These are phyloP conservation scores for Barypeithes pellucidus DNA, from an alignment of 2,888 invertebrate genomes.

Conservation along the genomic window DNA sequence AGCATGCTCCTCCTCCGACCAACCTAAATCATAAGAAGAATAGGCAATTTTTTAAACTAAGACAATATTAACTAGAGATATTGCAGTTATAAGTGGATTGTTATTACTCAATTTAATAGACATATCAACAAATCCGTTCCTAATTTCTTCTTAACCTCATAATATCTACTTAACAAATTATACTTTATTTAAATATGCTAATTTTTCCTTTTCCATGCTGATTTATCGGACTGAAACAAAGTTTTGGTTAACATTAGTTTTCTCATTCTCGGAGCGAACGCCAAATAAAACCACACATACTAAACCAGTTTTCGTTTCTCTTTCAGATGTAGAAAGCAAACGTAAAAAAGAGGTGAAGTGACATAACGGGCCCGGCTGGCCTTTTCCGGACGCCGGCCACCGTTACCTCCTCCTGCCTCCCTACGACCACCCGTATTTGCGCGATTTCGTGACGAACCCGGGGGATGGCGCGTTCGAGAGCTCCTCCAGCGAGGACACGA, in stretches of 20 bases:
- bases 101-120: no score
- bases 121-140: no score
- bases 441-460: slow-evolving; percentile 46
- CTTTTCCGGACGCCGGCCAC: slow-evolving; percentile 61
- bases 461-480: slow-evolving; percentile 18
- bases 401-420: slow-evolving; percentile 58
- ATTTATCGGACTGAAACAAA: background rate
- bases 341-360: slow-evolving; percentile 71
- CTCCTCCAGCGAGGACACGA: slow-evolving; percentile 53
- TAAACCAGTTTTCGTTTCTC: slow-evolving; percentile 59
- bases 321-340: slow-evolving; percentile 69
- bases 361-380: slow-evolving; percentile 69
- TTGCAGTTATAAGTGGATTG: no score
- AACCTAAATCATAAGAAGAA: no score
- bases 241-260: slow-evolving; percentile 1
- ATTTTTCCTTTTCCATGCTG: background rate
- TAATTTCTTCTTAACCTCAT: no score
- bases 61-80: no score
- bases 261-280: background rate
- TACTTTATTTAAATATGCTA: no score
- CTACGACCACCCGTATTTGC: slow-evolving; percentile 56
- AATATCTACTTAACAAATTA: no score
- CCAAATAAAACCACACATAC: background rate
- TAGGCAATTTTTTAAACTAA: no score
- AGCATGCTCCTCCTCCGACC: no score